A percentile compares a stretch with the other conserved stretches of the same genome.
Conservation (phyloP, 2,888 invertebrate species). For the Seladonia tumulorum region DNA sequence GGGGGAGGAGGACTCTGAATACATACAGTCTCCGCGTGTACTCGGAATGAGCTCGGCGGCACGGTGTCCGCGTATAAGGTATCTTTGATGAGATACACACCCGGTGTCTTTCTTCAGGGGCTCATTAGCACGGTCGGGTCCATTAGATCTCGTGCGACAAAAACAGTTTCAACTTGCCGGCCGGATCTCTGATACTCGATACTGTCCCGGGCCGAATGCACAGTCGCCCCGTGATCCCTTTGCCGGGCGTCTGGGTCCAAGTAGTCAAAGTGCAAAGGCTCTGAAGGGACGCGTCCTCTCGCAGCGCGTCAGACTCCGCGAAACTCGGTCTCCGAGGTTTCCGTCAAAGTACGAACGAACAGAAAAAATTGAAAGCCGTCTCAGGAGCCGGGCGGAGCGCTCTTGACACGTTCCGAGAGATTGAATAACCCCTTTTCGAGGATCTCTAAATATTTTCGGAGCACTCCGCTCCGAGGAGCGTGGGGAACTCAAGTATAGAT, state of each 20-base stretch:
- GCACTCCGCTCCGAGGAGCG: neutral
- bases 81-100: neutral
- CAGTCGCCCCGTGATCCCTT: conserved; percentile 10
- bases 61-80: neutral
- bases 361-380: conserved; percentile 41
- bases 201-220: neutral
- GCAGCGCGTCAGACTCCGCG: neutral
- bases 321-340: conserved; percentile 26
- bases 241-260: conserved; percentile 29
- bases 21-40: neutral
- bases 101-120: neutral
- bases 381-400: conserved; percentile 36
- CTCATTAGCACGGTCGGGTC: conserved; percentile 36
- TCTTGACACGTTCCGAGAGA: neutral
- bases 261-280: conserved; percentile 40
- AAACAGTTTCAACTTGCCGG: conserved; percentile 32
- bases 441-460: neutral
- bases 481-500: neutral
- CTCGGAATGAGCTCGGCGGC: neutral
- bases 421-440: neutral
- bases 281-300: conserved; percentile 30
- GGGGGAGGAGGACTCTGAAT: neutral
- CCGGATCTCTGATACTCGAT: conserved; percentile 25
- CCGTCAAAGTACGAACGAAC: conserved; percentile 18
- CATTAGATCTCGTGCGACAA: conserved; percentile 26